A percentile compares a stretch with the other conserved stretches of the same genome.
phyloP scores from a whole-genome alignment of 2,888 invertebrate species.

The Nephrotoma appendiculata region DNA sequence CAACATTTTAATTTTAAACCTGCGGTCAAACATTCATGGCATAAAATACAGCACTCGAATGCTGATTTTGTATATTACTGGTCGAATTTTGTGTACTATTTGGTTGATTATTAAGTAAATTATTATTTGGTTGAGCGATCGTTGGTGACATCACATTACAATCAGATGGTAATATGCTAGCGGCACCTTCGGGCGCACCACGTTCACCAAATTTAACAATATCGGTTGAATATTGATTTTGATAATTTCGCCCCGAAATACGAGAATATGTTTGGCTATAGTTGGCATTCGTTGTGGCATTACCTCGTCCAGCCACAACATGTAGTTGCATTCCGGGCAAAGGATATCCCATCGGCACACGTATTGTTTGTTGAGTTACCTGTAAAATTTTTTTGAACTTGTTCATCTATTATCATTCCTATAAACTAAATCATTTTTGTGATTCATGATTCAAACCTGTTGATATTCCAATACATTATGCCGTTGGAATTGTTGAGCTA shows the following conservation, averaged over 20 bases:
- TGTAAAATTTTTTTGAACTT: conserved; percentile 16
- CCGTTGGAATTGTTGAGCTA: conserved; percentile 27
- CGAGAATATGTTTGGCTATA: conserved; percentile 20
- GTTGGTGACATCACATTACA: conserved; percentile 32
- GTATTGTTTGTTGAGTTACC: conserved; percentile 35
- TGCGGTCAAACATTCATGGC: conserved; percentile 77
- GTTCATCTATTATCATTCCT: neutral
- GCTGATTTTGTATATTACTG: conserved; percentile 16
- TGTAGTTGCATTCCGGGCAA: conserved; percentile 35
- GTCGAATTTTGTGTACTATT: conserved; percentile 21
- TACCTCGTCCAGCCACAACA: conserved; percentile 30
- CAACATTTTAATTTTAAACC: conserved; percentile 28
- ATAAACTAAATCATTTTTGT: neutral
- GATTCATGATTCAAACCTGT: conserved; percentile 22
- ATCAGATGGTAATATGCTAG: conserved; percentile 37
- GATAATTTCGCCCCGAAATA: neutral
- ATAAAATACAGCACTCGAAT: conserved; percentile 49
- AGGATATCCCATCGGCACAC: conserved; percentile 34
- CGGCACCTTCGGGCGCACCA: conserved; percentile 60
- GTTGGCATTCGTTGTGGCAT: conserved; percentile 18
- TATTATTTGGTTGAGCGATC: conserved; percentile 28
- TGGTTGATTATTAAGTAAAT: conserved; percentile 24
- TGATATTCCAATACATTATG: conserved; percentile 33
- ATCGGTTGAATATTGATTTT: conserved; percentile 20
- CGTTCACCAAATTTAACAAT: conserved; percentile 37